Evolutionary conservation across 1,140 invertebrate species (phyloP).

Genomic region (Rhopalosiphum maidis): DNA sequence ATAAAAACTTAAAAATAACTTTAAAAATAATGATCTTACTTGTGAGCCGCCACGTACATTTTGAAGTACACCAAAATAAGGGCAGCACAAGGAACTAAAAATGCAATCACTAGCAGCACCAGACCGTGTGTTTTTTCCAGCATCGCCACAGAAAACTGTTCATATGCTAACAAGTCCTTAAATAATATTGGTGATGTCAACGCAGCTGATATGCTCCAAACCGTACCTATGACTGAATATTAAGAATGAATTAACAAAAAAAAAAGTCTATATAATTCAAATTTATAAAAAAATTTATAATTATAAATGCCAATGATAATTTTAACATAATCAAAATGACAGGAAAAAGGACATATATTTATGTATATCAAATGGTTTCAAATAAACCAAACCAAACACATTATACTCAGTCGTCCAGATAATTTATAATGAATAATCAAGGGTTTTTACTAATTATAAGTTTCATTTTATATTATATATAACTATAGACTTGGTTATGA

Average conservation of each 20-base stretch:
- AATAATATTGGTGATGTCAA: slow-evolving; percentile 61
- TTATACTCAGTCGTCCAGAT: not conserved
- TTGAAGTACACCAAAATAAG: slow-evolving; percentile 67
- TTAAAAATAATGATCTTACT: slow-evolving; percentile 56
- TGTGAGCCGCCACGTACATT: slow-evolving; percentile 68
- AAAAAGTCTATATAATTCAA: not conserved
- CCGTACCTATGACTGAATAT: slow-evolving; percentile 59
- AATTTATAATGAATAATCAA: not conserved
- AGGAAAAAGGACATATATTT: not conserved
- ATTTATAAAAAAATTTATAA: not conserved
- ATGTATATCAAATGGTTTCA: not conserved
- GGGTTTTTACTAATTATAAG: not conserved
- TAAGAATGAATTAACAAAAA: not conserved
- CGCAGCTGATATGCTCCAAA: slow-evolving; percentile 62
- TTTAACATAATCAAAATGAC: not conserved
- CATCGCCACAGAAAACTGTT: slow-evolving; percentile 56
- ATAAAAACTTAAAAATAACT: not conserved
- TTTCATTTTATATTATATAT: not conserved
- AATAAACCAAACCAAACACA: not conserved
- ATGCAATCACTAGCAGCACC: slow-evolving; percentile 63
- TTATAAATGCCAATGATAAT: not conserved
- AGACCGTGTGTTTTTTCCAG: slow-evolving; percentile 61
- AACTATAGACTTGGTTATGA: not conserved
- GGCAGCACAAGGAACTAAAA: slow-evolving; percentile 66
- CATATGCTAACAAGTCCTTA: slow-evolving; percentile 59